A percentile compares a stretch with the other conserved stretches of the same genome.
phyloP scores from a whole-genome alignment of 2,797 vertebrate species.

The Macrochelys suwanniensis region DNA sequence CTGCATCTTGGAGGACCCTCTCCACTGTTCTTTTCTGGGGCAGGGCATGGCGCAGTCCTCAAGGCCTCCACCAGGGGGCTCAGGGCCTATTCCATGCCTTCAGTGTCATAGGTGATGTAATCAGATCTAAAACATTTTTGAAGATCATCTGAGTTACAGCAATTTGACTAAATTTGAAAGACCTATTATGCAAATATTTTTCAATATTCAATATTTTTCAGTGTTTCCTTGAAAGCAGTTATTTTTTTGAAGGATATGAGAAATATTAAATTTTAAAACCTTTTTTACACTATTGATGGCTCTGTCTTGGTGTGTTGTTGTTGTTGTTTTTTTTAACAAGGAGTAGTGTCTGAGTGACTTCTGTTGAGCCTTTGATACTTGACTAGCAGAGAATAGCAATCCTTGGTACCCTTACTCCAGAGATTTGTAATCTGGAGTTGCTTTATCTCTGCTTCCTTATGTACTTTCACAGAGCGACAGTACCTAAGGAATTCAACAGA shows the following conservation, averaged over 20 bases:
- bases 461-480: background rate
- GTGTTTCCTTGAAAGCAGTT: background rate
- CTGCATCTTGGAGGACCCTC: too few relatives aligned
- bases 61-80: too few relatives aligned
- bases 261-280: background rate
- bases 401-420: fast-evolving
- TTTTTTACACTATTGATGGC: fast-evolving
- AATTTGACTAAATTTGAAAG: background rate
- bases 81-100: too few relatives aligned
- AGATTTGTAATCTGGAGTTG: background rate
- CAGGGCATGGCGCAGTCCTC: too few relatives aligned
- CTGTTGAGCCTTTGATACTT: background rate
- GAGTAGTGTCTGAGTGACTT: background rate
- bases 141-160: too few relatives aligned
- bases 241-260: background rate
- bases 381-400: fast-evolving
- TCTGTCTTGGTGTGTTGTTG: fast-evolving
- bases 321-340: background rate
- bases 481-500: too few relatives aligned
- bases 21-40: too few relatives aligned
- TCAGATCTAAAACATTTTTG: background rate
- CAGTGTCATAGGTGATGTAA: too few relatives aligned
- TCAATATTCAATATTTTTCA: background rate
- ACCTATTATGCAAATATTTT: fast-evolving
- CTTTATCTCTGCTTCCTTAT: background rate